Evolutionary conservation across 2,888 invertebrate species (phyloP).

Genomic region (Deilephila porcellus): DNA sequence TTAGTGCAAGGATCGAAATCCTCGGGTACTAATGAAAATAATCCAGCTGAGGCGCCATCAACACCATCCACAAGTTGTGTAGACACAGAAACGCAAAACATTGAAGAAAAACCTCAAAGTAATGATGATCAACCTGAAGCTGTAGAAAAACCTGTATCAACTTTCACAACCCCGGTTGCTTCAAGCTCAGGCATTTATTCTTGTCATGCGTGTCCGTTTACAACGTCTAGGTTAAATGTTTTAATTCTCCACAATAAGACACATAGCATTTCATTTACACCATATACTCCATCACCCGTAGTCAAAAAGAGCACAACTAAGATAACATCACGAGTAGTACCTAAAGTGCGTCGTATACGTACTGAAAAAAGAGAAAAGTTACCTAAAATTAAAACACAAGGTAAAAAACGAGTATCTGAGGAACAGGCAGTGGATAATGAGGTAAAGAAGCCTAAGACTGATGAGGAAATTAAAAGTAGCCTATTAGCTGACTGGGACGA

Average conservation of each 20-base stretch:
- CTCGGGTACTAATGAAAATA: slow-evolving; percentile 50
- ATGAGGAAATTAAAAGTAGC: slow-evolving; percentile 87
- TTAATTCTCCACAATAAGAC: slow-evolving; percentile 89
- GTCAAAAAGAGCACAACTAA: slow-evolving; percentile 63
- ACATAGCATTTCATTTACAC: slow-evolving; percentile 84
- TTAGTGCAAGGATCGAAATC: slow-evolving; percentile 83
- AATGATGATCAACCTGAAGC: slow-evolving; percentile 42
- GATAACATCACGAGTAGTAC: slow-evolving; percentile 54
- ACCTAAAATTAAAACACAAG: slow-evolving; percentile 65
- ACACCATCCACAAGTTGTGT: slow-evolving; percentile 61
- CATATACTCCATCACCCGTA: slow-evolving; percentile 75
- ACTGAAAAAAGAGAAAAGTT: slow-evolving; percentile 66
- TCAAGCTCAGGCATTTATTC: slow-evolving; percentile 78
- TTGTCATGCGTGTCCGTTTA: slow-evolving; percentile 87
- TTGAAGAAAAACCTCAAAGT: slow-evolving; percentile 45
- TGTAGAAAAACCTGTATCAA: slow-evolving; percentile 42
- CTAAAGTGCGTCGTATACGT: slow-evolving; percentile 63
- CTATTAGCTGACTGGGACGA: slow-evolving; percentile 92
- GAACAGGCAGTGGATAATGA: slow-evolving; percentile 54
- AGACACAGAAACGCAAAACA: slow-evolving; percentile 40
- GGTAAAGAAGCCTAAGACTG: slow-evolving; percentile 82
- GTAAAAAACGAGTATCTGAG: slow-evolving; percentile 72
- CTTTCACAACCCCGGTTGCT: slow-evolving; percentile 42
- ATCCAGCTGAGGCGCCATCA: slow-evolving; percentile 47
- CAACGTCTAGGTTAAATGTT: slow-evolving; percentile 88